Base-by-base conservation (phyloP, 2,113 vertebrate genomes). In the Chaenogobius annularis region DNA sequence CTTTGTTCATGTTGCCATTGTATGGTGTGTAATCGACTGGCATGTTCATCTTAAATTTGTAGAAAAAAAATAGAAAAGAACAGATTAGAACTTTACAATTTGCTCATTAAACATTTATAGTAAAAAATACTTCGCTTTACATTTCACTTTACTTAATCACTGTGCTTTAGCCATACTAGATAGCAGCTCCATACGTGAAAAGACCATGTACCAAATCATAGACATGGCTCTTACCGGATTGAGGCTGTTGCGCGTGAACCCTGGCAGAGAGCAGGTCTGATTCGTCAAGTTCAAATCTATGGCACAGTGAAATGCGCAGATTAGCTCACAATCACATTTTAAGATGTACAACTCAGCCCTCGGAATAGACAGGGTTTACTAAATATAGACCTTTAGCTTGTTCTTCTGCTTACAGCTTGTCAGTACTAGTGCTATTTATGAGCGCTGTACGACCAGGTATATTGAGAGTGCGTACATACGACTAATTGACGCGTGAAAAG, bases 231-330 rank as follows among this genome's bases (percentile, higher is more conserved):
- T 63, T 93, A 99, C 97, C 94, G 95, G 90, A 82, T 94, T 93
- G 65, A 97, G 94, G 78, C 95, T 94, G 46, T 94, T 95, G 80
- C 89, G 93, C 79, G 94, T 94, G 66, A 97, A 96, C 52, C 93
- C 94, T 46, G 96, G 96, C 78, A 97, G 91, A 70, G 96, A 97
- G 35, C 94, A 91, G 0, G 95, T 96, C 93, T 95, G 96, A 94
- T 3, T 79, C 69, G 54, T 89, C 31, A 89, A 90, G 69, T 90
- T 93, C 52, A 92, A 83, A 85, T 95, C 96, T 96, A 66, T 65
- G 85, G 22, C 23, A 66, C 58, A 88, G 70, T 66, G 54, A 73
- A 72, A 50, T 72, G 52, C 44, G 75, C 67, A 71, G 68, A 85
- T 76, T 91, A 84, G 22, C 46, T 80, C 31, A 66, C 1, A 3